Percentiles rank a stretch among this genome's conserved stretches.
These are phyloP conservation scores for Dicrostonyx torquatus DNA, from an alignment of 2,797 vertebrate species.

Conservation along the genomic window DNA sequence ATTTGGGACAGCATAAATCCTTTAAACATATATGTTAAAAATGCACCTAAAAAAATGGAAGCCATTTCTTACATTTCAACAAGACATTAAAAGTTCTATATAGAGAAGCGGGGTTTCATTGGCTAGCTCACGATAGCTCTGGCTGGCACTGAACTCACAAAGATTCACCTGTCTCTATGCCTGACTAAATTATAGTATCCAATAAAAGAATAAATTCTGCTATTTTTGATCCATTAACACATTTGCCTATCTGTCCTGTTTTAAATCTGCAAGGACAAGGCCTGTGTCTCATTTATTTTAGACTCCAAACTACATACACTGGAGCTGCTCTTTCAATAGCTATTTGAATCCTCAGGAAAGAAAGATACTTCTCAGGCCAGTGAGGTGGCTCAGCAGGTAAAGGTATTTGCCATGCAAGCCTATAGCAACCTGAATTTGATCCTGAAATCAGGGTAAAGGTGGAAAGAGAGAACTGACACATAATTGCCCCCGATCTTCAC, in stretches of 20 bases:
- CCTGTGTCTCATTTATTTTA: not conserved
- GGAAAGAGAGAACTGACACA: not conserved
- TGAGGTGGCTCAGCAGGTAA: not conserved
- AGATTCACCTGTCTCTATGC: not conserved
- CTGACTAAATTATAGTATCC: not conserved
- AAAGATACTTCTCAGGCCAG: not conserved
- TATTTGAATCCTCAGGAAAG: not conserved
- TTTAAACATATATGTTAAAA: slow-evolving; percentile 55
- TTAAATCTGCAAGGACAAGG: not conserved
- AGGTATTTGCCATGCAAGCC: not conserved
- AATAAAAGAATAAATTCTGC: not conserved
- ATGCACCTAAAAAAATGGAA: slow-evolving; percentile 26
- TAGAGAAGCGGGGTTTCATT: not conserved
- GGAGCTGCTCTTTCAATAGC: not conserved
- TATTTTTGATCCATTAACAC: not conserved
- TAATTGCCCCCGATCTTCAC: not conserved
- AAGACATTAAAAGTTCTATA: not conserved
- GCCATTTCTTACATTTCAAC: not conserved
- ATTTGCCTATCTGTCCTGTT: not conserved
- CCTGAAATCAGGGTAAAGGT: not conserved
- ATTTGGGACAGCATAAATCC: slow-evolving; percentile 26
- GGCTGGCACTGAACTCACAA: not conserved
- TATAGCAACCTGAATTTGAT: not conserved
- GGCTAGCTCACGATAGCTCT: not conserved
- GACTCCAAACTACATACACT: not conserved